Base-by-base conservation (phyloP, 1,140 invertebrate species). In the Drosophila mojavensis region DNA sequence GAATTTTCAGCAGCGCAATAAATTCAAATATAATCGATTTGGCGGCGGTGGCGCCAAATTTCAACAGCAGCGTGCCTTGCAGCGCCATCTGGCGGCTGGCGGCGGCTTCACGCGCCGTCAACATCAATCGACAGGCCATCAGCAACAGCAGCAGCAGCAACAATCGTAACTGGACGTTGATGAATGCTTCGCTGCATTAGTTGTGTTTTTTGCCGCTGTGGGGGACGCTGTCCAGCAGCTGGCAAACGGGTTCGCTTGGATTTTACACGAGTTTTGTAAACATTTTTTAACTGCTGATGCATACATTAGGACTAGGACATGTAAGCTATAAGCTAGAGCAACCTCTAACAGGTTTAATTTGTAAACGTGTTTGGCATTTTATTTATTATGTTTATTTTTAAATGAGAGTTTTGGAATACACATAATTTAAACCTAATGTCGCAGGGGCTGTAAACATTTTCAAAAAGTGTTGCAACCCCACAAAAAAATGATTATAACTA, bases 321-420 rank as follows among this genome's bases (percentile, higher is more conserved):
- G 45, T 85, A 75, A 88, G 83, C 84, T 88, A 82, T 83, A 88
- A 88, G 83, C 83, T 88, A 88, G 83, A 79, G 55, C 79, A 68
- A 26, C 64, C 30, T 17, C 20, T 26, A 50, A 15, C 55, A 33
- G 63, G 53, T 58, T 56, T 70, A 64, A 65, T 56, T 62, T 61
- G 5, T 56, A 61, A 60, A 60, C 60, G 48, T 76, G 71, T 78
- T 70, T 72, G 45, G 78, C 64, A 78, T 80, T 81, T 75, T 75
- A 71, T 70, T 76, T 70, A 70, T 60, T 72, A 53, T 58, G 64
- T 72, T 58, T 68, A 76, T 59, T 66, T 63, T 63, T 63, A 72
- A 77, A 76, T 74, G 64, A 33, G 17, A 70, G 9, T 48, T 62
- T 63, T 60, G 47, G 28, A 50, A 51, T 54, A 45, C 36, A 17